Evolutionary conservation across 2,797 vertebrate genomes (phyloP).

Genomic region (Rhynchonycteris naso): DNA sequence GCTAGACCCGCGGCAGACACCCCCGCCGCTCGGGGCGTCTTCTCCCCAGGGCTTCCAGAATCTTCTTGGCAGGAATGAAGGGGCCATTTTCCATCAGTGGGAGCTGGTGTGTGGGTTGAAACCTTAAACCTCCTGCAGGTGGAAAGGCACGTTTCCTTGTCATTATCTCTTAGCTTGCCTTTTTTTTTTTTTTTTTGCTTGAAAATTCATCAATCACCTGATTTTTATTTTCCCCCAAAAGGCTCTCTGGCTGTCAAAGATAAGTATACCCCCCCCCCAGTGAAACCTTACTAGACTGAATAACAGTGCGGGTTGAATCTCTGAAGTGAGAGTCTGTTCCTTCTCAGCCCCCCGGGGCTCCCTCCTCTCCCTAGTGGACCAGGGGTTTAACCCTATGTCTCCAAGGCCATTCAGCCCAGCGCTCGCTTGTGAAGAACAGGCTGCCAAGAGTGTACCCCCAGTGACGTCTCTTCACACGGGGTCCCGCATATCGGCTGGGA

Average conservation of each 20-base stretch:
- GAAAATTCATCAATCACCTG: slow-evolving; percentile 21
- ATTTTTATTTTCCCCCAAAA: not conserved
- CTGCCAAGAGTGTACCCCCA: not conserved
- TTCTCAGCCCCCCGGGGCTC: not conserved
- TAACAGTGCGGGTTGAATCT: not conserved
- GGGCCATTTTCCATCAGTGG: not conserved
- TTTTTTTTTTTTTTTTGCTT: not conserved
- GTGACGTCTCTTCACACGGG: slow-evolving; percentile 52
- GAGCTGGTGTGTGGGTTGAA: not conserved
- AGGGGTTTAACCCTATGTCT: slow-evolving; percentile 18
- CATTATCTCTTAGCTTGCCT: not conserved
- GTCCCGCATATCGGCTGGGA: slow-evolving; percentile 51
- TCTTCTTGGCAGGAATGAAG: not conserved
- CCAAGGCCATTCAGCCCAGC: not conserved
- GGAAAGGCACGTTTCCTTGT: not conserved
- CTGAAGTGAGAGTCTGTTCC: not conserved
- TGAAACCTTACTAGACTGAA: not conserved
- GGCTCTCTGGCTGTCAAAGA: not conserved
- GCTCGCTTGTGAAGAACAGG: slow-evolving; percentile 14
- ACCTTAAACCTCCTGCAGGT: not conserved
- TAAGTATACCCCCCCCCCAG: not conserved
- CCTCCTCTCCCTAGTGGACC: not conserved
- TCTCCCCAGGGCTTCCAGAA: not conserved
- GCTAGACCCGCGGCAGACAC: not conserved
- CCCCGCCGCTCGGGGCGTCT: not conserved